Percentiles rank a stretch among this genome's conserved stretches.
phyloP scores from a whole-genome alignment of 2,113 vertebrate species.

The Puffinus mauretanicus region DNA sequence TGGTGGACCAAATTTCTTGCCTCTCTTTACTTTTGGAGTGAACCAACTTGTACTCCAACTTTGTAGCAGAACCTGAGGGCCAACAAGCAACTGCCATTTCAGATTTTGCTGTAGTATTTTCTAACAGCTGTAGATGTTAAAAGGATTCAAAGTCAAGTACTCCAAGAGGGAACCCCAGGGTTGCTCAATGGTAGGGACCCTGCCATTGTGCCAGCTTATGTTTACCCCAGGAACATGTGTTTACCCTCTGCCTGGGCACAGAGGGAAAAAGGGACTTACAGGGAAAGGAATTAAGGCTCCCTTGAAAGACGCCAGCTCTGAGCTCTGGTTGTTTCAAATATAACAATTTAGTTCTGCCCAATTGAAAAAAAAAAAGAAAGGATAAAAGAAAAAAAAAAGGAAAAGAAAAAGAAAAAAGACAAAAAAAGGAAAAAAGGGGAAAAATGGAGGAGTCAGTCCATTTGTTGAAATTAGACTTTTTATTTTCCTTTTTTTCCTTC shows the following conservation, averaged over 20 bases:
- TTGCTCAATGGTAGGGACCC: not conserved
- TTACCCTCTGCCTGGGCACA: not conserved
- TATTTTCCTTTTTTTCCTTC: not conserved
- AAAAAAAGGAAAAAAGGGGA: not conserved
- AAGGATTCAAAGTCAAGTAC: not conserved
- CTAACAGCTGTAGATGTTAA: not conserved
- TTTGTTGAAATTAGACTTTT: not conserved
- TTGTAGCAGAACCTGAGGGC: not conserved
- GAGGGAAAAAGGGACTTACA: not conserved
- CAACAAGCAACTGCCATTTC: not conserved
- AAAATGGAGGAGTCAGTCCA: not conserved
- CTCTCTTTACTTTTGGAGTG: not conserved
- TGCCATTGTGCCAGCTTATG: not conserved
- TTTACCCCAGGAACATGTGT: not conserved
- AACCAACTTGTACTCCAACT: not conserved
- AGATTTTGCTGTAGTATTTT: not conserved
- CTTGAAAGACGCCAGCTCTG: not conserved
- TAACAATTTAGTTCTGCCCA: not conserved
- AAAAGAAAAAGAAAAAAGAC: too few relatives aligned
- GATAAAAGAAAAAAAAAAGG: too few relatives aligned
- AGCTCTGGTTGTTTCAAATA: not conserved
- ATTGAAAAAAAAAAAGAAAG: too few relatives aligned
- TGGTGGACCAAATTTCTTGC: not conserved
- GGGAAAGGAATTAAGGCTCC: not conserved
- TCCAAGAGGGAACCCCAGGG: not conserved